Evolutionary conservation across 35 echinoderm and acorn worm genomes (phyloP).

Genomic region (Amphiura filiformis): DNA sequence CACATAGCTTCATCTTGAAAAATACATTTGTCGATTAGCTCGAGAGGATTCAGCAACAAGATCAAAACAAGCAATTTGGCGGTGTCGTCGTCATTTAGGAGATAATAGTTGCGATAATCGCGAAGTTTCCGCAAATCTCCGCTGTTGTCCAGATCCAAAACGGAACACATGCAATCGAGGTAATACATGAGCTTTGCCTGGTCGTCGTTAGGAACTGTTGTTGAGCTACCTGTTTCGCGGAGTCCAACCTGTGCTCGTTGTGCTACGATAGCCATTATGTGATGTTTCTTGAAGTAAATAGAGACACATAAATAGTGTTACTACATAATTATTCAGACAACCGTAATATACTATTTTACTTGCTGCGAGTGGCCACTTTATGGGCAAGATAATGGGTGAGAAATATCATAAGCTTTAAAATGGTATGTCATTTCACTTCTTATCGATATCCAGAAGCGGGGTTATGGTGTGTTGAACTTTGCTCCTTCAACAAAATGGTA

Average conservation of each 20-base stretch:
- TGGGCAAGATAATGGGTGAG: too few relatives aligned
- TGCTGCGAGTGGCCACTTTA: too few relatives aligned
- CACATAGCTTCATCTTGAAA: background rate
- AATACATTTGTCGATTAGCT: background rate
- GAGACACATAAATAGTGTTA: too few relatives aligned
- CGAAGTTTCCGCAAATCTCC: background rate
- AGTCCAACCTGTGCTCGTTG: background rate
- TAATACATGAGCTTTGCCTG: background rate
- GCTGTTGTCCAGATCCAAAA: background rate
- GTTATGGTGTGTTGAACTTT: too few relatives aligned
- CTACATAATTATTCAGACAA: too few relatives aligned
- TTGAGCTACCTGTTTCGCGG: background rate
- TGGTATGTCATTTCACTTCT: too few relatives aligned
- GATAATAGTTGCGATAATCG: background rate
- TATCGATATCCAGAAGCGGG: too few relatives aligned
- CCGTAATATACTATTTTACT: too few relatives aligned
- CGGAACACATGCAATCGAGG: background rate
- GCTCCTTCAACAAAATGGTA: too few relatives aligned
- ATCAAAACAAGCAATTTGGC: background rate
- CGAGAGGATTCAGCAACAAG: background rate
- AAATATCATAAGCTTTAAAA: too few relatives aligned
- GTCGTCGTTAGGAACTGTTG: background rate
- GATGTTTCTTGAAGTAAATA: too few relatives aligned
- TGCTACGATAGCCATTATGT: background rate
- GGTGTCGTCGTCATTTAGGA: background rate